A percentile compares a stretch with the other conserved stretches of the same genome.
Evolutionary conservation across 2,888 invertebrate genomes (phyloP).

Genomic region (Harpagoxenus sublaevis): DNA sequence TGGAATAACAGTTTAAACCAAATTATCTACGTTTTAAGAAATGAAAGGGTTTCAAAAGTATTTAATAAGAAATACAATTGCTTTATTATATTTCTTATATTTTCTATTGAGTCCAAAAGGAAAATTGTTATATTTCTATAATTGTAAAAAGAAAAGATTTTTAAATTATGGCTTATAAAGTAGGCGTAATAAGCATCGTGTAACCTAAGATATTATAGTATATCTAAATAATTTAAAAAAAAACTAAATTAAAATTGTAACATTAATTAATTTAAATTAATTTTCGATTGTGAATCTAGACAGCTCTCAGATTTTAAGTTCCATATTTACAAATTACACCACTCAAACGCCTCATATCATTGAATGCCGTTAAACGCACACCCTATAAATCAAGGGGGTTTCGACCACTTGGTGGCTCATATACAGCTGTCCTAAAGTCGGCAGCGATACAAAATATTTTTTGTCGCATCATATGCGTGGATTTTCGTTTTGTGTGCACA

Average conservation of each 20-base stretch:
- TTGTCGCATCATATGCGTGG: conserved; percentile 80
- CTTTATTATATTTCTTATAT: neutral
- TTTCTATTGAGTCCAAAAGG: neutral
- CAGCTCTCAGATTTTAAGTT: neutral
- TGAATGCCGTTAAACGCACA: conserved; percentile 65
- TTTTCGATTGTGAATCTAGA: neutral
- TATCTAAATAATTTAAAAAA: neutral
- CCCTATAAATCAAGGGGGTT: conserved; percentile 59
- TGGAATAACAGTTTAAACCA: neutral
- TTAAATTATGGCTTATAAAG: neutral
- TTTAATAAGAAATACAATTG: neutral
- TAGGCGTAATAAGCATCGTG: neutral
- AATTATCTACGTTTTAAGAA: neutral
- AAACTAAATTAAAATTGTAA: neutral
- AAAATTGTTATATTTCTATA: neutral
- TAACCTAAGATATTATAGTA: neutral
- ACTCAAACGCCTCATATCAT: conserved; percentile 30
- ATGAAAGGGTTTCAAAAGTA: neutral
- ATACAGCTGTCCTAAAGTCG: conserved; percentile 56
- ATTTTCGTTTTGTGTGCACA: conserved; percentile 66
- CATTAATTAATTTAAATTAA: neutral
- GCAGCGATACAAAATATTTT: conserved; percentile 77
- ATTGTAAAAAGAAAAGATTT: neutral
- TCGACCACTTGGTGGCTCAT: conserved; percentile 79
- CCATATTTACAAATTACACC: neutral